Base-by-base conservation (phyloP, 2,797 vertebrate genomes). In the Mus caroli region DNA sequence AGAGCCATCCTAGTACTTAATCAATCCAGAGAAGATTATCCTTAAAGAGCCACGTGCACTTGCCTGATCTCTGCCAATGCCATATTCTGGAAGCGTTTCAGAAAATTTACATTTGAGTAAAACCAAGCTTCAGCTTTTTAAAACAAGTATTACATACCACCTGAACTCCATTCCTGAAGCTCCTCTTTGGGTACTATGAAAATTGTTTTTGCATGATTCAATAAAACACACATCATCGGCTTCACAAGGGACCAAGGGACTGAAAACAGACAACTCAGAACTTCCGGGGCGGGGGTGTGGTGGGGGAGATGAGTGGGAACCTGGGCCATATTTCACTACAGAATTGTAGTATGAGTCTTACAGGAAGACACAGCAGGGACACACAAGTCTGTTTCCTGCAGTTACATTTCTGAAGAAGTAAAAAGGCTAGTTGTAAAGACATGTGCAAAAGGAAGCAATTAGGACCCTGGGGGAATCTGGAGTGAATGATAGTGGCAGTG, bases 1-100 rank as follows among this genome's bases (percentile, higher is more conserved):
- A 86, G 96, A 97, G 76, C 14, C 69, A 71, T 85, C 94, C 67
- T 80, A 62, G 84, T 52, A 56, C 89, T 93, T 90, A 94, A 97
- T 93, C 93, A 96, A 96, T 34, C 85, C 67, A 89, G 26, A 92
- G 50, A 91, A 75, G 52, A 95, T 93, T 64, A 76, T 89, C 88
- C 97, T 80, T 92, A 69, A 96, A 92, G 54, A 10, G 43, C 46
- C 24, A 54, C 75, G 60, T 86, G 85, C 5, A 34, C 40, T 62
- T 73, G 75, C 40, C n/a, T 67, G 1, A 69, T 92, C 87, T 90
- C 77, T 56, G 89, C 26, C 22, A 80, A 58, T 0, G 67, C n/a
- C n/a, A 19, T 46, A 89, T 73, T 93, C 40, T 84, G 82, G 50
- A 83, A 73, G 20, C 15, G 37, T 67, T 88, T 89, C 60, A 75